Evolutionary conservation across 2,888 invertebrate species (phyloP), one percentile per base, ranked within the genome.

Genomic region (Unio pictorum): DNA sequence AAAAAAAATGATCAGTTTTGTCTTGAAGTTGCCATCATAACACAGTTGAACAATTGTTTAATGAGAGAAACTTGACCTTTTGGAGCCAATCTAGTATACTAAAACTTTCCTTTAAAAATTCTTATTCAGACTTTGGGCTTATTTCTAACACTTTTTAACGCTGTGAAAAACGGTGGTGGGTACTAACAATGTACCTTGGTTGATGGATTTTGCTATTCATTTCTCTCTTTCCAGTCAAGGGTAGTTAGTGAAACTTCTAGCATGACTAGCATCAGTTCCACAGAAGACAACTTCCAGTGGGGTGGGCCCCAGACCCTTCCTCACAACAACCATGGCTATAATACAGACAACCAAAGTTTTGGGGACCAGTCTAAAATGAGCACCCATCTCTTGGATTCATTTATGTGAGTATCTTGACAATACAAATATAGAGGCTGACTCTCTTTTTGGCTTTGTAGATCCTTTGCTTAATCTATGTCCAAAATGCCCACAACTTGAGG

Each of bases 331-430:
- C 4, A 45, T 3, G 3, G 45, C 45, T 45, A 45, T 45, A 45
- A 45, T 15, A 56, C 76, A 57, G 79, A 79, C 45, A 81, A 82
- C 18, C 75, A 75, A 64, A 74, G 79, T 57, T 79, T 79, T 26
- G 83, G 81, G 58, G 82, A 85, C 70, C 75, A 83, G 71, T 81
- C 85, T 62, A 82, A 84, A 77, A 83, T 85, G 72, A 83, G 81
- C 66, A 81, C 85, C 58, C 80, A 83, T 64, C 87, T 88, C 55
- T 79, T 88, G 71, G 88, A 88, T 75, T 88, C 88, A 8, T 88
- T 86, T 76, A 74, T 88, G 88, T 87, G 81, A 87, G 88, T 87
- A 84, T 81, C 23, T 69, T 69, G 67, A 64, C 60, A 69, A 66
- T 55, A 62, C 4, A 11, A 26, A 26, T 59, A 20, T 55, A 67